These are phyloP conservation scores for Metalampra italica DNA, from an alignment of 2,888 invertebrate genomes.

Conservation along the genomic window DNA sequence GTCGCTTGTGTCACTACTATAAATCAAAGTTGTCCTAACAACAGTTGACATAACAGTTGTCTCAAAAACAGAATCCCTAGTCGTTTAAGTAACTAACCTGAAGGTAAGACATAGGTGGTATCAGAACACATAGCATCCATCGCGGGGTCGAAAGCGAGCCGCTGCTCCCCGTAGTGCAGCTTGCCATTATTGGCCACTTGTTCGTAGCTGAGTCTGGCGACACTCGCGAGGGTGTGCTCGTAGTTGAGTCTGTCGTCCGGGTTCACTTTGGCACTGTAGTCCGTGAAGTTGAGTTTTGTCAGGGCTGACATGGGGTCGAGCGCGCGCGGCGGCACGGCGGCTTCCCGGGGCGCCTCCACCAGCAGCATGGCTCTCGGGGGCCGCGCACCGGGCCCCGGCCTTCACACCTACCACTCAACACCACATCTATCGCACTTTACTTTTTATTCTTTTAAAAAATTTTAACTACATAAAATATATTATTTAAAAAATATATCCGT, in stretches of 20 bases:
- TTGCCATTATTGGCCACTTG: conserved; percentile 52
- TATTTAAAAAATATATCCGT: neutral
- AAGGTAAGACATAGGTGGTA: conserved; percentile 50
- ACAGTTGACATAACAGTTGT: too few relatives aligned
- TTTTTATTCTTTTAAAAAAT: neutral
- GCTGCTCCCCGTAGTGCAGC: conserved; percentile 60
- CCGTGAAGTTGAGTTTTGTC: conserved; percentile 67
- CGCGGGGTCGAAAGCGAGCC: conserved; percentile 56
- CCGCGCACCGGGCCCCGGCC: conserved; percentile 57
- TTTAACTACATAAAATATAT: neutral
- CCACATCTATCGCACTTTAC: conserved; percentile 36
- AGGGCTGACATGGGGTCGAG: conserved; percentile 68
- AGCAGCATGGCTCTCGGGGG: conserved; percentile 81
- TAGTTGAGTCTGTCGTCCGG: conserved; percentile 48
- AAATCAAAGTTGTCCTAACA: too few relatives aligned
- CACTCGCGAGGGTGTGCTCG: conserved; percentile 59
- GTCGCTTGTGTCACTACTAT: too few relatives aligned
- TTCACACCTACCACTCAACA: conserved; percentile 51
- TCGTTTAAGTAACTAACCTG: too few relatives aligned
- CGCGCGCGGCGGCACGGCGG: conserved; percentile 80
- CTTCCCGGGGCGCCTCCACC: conserved; percentile 86
- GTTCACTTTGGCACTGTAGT: conserved; percentile 72
- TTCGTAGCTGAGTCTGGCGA: conserved; percentile 59
- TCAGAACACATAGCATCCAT: conserved; percentile 60
- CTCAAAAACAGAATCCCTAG: too few relatives aligned